Conservation (phyloP, 2,888 invertebrate genomes). For the Polymixis flavicincta region DNA sequence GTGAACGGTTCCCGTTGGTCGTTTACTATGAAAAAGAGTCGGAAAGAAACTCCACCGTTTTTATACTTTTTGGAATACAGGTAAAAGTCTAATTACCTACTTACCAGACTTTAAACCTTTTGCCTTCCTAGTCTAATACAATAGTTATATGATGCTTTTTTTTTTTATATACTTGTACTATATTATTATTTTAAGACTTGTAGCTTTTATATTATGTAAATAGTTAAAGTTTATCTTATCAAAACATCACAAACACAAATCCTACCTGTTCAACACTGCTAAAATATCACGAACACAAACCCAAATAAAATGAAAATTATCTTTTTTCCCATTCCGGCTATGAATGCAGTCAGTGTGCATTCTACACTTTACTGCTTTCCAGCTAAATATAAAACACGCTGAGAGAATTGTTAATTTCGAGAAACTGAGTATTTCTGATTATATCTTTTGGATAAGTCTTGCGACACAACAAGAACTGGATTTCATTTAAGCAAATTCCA, state of each 20-base stretch:
- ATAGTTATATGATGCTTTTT: too few species aligned
- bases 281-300: constrained; percentile 8
- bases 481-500: not conserved
- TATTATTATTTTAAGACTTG: too few species aligned
- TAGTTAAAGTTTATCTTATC: too few species aligned
- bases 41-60: too few species aligned
- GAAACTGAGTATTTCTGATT: constrained; percentile 86
- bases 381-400: constrained; percentile 86
- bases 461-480: constrained; percentile 68
- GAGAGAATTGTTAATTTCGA: constrained; percentile 87
- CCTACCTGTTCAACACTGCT: not conserved
- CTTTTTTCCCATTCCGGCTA: constrained; percentile 49
- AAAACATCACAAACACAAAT: not conserved
- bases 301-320: constrained; percentile 36
- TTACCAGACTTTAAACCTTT: too few species aligned
- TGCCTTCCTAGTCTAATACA: too few species aligned
- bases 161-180: too few species aligned
- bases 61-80: too few species aligned
- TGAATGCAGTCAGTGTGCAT: constrained; percentile 74
- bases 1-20: too few species aligned
- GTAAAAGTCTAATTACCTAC: too few species aligned
- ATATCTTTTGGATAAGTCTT: constrained; percentile 73
- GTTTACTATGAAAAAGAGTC: too few species aligned
- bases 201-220: too few species aligned
- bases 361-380: constrained; percentile 77